Base-by-base conservation (phyloP, 2,797 vertebrate genomes). In the Sebastes kiyomatsui region DNA sequence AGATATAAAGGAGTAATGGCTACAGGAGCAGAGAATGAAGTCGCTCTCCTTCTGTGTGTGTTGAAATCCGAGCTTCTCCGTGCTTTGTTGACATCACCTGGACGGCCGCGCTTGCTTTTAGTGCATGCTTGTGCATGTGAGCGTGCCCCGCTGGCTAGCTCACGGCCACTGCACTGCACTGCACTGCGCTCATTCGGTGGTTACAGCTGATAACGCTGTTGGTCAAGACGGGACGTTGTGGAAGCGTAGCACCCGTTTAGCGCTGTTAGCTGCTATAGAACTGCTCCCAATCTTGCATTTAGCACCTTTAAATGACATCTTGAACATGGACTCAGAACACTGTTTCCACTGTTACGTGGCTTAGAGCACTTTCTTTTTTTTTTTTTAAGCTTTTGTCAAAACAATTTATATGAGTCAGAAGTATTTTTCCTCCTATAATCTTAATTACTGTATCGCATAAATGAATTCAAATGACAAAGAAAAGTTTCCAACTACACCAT, bases 371-470 rank as follows among this genome's bases (percentile, higher is more conserved):
- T 28, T 72, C 16, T 42, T 75, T 16, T 20, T 22, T 27, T 32
- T 23, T 56, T 56, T 23, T 56, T 56, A 49, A 23, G 8, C 16
- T 35, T 14, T 77, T 58, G 11, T 42, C 59, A 33, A n/a, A 82
- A 68, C 30, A 23, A 49, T 76, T 23, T 61, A 76, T 67, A 54
- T 59, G 49, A 42, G 42, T 28, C 79, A 81, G 46, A 80, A 35
- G 61, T 67, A 12, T 62, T 80, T 76, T 73, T 13, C 28, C 65
- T 64, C 38, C 30, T 38, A 71, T 78, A 82, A 77, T 81, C 64
- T 75, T 83, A 79, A 89, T 79, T 65, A 88, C 83, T 87, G 85
- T 85, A 80, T 84, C 62, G 42, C 70, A 72, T 73, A 61, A 62
- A 73, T 87, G 66, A 81, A 77, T 67, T 49, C n/a, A 72, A 85